Conservation (phyloP, 1,140 invertebrate genomes). For the Branchinecta lynchi region DNA sequence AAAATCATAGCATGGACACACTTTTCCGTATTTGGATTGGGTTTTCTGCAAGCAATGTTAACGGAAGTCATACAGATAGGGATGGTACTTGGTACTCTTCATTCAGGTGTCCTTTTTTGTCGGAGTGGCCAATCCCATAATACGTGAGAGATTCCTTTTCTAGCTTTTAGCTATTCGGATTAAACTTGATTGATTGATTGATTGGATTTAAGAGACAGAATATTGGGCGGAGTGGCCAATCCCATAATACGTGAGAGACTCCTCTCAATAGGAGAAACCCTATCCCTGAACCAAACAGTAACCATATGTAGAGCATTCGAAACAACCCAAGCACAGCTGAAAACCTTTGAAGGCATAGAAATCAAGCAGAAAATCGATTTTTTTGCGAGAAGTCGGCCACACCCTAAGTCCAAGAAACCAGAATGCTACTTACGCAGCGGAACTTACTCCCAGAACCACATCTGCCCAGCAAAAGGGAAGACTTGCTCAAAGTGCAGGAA, state of each 20-base stretch:
- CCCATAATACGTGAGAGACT: conserved; percentile 5
- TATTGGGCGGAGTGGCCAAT: background rate
- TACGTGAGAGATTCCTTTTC: too few species aligned
- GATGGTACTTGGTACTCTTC: too few species aligned
- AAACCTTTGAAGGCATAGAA: background rate
- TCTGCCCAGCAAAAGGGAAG: conserved; percentile 1
- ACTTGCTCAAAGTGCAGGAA: background rate
- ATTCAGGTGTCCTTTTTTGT: too few species aligned
- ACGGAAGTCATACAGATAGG: too few species aligned
- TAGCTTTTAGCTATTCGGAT: too few species aligned
- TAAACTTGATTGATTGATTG: too few species aligned
- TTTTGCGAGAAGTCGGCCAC: background rate
- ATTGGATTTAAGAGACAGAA: conserved; percentile 2
- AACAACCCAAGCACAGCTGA: conserved; percentile 1
- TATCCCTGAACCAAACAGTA: background rate
- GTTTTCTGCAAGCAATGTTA: too few species aligned
- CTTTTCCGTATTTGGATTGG: too few species aligned
- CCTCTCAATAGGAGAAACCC: background rate
- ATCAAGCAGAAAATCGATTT: background rate
- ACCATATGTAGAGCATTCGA: background rate
- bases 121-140: too few species aligned
- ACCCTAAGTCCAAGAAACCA: background rate
- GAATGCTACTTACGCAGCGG: background rate
- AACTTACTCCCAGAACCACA: background rate
- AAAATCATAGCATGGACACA: too few species aligned